Percentiles rank a stretch among this genome's conserved stretches.
These are phyloP conservation scores for Dascyllus trimaculatus DNA, from an alignment of 2,113 vertebrate species.

Conservation along the genomic window DNA sequence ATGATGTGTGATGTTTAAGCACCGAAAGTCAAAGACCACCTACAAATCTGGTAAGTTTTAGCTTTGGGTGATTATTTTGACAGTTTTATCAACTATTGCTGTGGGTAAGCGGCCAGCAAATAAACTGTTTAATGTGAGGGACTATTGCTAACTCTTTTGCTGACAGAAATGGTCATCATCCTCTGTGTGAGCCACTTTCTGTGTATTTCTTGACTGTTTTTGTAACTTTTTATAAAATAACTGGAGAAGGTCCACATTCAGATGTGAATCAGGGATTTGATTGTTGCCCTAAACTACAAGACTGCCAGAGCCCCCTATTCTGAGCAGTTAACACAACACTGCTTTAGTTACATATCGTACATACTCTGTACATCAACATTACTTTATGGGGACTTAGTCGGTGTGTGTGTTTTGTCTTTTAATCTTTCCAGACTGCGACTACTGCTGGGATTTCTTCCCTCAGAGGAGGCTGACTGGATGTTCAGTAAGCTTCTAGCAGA, in stretches of 20 bases:
- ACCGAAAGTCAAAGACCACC: no score
- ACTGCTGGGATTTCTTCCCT: constrained; percentile 88
- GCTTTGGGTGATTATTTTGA: not conserved
- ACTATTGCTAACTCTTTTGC: no score
- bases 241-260: not conserved
- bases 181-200: no score
- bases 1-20: no score
- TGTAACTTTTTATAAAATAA: not conserved
- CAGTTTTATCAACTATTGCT: not conserved
- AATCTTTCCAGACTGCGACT: constrained; percentile 85
- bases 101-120: not conserved
- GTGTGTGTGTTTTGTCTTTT: constrained; percentile 9
- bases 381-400: not conserved
- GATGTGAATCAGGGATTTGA: no score
- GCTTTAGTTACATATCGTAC: not conserved
- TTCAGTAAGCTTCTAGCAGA: constrained; percentile 90
- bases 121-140: not conserved
- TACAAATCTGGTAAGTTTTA: not conserved
- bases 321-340: not conserved
- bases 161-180: no score
- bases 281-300: not conserved
- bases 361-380: not conserved
- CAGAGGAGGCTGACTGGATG: constrained; percentile 91
- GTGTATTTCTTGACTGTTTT: not conserved
- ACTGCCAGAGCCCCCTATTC: not conserved